Conservation (phyloP, 2,888 invertebrate species). For the Drosophila dives region DNA sequence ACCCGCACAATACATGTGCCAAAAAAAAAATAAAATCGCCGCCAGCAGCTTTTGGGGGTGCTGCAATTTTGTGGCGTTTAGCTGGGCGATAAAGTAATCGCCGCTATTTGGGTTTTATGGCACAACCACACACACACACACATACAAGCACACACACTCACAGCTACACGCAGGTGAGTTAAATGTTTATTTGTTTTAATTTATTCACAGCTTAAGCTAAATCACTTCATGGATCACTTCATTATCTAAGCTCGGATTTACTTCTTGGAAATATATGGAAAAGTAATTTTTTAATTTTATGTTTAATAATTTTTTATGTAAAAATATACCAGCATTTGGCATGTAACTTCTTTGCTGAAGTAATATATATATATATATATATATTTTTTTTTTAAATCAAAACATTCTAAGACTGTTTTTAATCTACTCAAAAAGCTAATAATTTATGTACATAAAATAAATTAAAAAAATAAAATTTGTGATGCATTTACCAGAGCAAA, state of each 20-base stretch:
- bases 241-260: constrained; percentile 4
- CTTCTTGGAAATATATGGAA: not conserved
- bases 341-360: not conserved
- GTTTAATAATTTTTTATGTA: not conserved
- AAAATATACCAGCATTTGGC: not conserved
- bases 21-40: constrained; percentile 35
- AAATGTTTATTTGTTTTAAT: constrained; percentile 10
- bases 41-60: constrained; percentile 71
- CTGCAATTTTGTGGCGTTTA: constrained; percentile 80
- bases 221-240: constrained; percentile 1
- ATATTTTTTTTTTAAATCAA: not conserved
- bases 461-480: not conserved
- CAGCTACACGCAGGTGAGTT: constrained; percentile 1
- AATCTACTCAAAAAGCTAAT: not conserved
- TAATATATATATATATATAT: not conserved
- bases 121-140: constrained; percentile 15
- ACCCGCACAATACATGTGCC: constrained; percentile 29
- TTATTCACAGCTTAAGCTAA: constrained; percentile 15
- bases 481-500: not conserved
- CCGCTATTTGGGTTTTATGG: constrained; percentile 77
- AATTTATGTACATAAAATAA: not conserved
- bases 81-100: constrained; percentile 76
- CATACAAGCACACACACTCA: constrained; percentile 9
- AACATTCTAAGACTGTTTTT: not conserved
- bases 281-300: not conserved